phyloP scores from a whole-genome alignment of 2,888 invertebrate genomes.

The Pedicia rivosa region DNA sequence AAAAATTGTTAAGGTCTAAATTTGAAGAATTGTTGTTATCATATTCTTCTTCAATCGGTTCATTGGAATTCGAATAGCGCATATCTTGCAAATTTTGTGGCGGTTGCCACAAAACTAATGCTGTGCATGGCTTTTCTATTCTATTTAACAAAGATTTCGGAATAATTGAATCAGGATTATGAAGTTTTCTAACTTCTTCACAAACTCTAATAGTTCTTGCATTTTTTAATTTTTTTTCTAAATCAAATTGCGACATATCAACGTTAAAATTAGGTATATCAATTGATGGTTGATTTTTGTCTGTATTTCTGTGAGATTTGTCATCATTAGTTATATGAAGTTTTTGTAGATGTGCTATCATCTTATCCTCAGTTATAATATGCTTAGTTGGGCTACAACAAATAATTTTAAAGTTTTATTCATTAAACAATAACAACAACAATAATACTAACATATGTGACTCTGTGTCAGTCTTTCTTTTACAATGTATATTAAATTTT shows the following conservation, averaged over 20 bases:
- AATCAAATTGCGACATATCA: conserved; percentile 24
- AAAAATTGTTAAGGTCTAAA: conserved; percentile 31
- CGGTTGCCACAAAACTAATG: conserved; percentile 68
- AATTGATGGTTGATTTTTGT: not conserved
- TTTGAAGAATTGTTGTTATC: conserved; percentile 26
- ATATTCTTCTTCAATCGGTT: conserved; percentile 21
- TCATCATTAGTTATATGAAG: conserved; percentile 48
- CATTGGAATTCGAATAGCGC: not conserved
- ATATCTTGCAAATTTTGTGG: conserved; percentile 34
- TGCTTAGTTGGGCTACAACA: conserved; percentile 46
- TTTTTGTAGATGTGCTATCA: conserved; percentile 62
- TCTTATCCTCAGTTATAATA: conserved; percentile 68
- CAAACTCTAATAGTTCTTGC: conserved; percentile 45
- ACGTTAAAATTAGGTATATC: conserved; percentile 5
- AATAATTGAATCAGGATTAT: conserved; percentile 44
- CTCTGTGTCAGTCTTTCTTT: conserved; percentile 27
- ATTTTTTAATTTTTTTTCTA: conserved; percentile 27
- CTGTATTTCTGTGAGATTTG: conserved; percentile 14
- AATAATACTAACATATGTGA: not conserved
- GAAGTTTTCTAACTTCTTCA: conserved; percentile 49
- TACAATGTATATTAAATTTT: conserved; percentile 27
- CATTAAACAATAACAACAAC: not conserved
- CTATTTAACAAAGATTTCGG: conserved; percentile 49
- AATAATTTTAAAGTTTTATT: not conserved
- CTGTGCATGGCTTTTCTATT: conserved; percentile 57